These are phyloP conservation scores for Neoarius graeffei DNA, from an alignment of 2,113 vertebrate genomes.

Conservation along the genomic window DNA sequence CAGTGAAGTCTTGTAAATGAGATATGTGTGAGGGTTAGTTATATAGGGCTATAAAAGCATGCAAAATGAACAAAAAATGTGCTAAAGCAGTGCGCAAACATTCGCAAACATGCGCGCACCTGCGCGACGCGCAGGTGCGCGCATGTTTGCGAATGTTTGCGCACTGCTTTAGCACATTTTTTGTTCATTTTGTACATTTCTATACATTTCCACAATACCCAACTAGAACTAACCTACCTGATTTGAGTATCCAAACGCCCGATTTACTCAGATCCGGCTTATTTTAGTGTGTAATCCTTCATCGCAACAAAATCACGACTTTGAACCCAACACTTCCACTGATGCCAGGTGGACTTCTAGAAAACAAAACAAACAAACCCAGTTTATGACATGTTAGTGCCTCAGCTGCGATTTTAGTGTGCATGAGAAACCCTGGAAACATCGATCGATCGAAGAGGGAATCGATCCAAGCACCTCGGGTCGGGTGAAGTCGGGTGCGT, in stretches of 20 bases:
- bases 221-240: too few species aligned
- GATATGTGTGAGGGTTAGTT: neutral
- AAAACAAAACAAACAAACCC: neutral
- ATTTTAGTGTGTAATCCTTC: too few species aligned
- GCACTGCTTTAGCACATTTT: neutral
- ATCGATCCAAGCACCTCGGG: neutral
- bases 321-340: neutral
- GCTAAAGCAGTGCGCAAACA: neutral
- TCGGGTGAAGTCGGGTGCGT: neutral
- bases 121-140: neutral
- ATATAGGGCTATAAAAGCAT: neutral
- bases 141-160: neutral
- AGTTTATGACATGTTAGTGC: neutral
- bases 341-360: neutral
- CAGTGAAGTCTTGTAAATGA: neutral
- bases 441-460: neutral
- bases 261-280: neutral
- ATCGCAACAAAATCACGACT: neutral
- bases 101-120: neutral
- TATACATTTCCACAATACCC: neutral
- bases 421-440: neutral
- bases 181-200: neutral
- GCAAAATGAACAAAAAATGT: neutral
- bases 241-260: neutral
- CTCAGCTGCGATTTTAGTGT: neutral